Evolutionary conservation across 2,888 invertebrate genomes (phyloP).

Genomic region (Himalopsyche tibetana): DNA sequence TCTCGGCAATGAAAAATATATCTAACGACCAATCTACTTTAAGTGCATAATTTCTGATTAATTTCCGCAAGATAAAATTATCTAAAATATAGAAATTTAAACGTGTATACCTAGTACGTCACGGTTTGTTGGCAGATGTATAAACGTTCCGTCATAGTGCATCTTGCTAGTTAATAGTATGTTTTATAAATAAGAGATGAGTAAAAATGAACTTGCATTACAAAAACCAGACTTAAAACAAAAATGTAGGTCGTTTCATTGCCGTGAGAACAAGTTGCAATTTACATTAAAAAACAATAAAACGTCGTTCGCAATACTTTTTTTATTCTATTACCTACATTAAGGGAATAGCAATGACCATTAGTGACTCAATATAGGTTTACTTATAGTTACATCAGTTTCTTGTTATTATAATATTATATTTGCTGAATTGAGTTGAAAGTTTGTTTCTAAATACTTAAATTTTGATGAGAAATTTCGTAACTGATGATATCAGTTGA

Average conservation of each 20-base stretch:
- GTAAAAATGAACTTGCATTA: constrained; percentile 6
- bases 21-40: too few relatives aligned
- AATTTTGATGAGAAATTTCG: too few relatives aligned
- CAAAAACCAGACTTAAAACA: neutral
- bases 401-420: too few relatives aligned
- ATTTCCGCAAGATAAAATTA: too few relatives aligned
- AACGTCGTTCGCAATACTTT: constrained; percentile 17
- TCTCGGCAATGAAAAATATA: too few relatives aligned
- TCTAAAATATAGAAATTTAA: too few relatives aligned
- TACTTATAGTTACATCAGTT: neutral
- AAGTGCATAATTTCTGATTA: too few relatives aligned
- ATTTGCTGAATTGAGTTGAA: neutral
- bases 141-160: too few relatives aligned
- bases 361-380: constrained; percentile 8
- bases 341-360: constrained; percentile 47
- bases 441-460: neutral
- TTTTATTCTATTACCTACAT: constrained; percentile 31
- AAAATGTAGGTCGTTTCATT: constrained; percentile 10
- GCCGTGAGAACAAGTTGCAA: constrained; percentile 45
- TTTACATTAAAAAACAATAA: constrained; percentile 46
- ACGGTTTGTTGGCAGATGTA: too few relatives aligned
- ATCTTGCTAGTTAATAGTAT: neutral
- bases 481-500: too few relatives aligned
- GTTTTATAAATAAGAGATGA: neutral
- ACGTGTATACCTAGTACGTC: too few relatives aligned